Evolutionary conservation across 1,140 invertebrate genomes (phyloP).

Genomic region (Apis dorsata): DNA sequence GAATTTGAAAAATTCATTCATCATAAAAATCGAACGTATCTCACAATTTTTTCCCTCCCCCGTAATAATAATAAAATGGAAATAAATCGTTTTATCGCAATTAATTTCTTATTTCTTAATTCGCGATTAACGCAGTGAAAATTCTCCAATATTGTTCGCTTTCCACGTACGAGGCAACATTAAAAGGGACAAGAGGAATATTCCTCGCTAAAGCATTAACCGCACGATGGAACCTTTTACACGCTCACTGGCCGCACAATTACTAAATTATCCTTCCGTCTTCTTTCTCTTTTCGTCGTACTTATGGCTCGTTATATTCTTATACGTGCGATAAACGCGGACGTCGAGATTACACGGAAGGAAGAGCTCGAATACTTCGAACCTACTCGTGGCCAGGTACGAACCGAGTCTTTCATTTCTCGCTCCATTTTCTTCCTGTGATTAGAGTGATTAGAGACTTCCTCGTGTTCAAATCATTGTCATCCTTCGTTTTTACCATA

Average conservation of each 20-base stretch:
- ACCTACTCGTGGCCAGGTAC: neutral
- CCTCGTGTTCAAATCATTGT: neutral
- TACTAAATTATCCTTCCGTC: conserved; percentile 25
- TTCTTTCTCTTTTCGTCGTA: conserved; percentile 4
- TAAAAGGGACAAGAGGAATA: conserved; percentile 13
- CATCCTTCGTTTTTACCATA: too few relatives aligned
- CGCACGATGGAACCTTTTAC: conserved; percentile 33
- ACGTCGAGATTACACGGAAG: neutral
- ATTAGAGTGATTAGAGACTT: conserved; percentile 5
- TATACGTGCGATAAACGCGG: neutral
- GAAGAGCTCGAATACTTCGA: neutral
- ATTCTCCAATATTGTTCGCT: neutral
- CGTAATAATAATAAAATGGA: too few relatives aligned
- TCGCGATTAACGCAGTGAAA: neutral
- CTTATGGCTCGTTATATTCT: conserved; percentile 17
- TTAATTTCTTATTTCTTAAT: neutral
- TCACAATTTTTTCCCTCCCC: too few relatives aligned
- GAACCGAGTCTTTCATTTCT: conserved; percentile 22
- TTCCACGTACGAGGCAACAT: neutral
- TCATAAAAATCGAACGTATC: too few relatives aligned
- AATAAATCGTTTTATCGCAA: too few relatives aligned
- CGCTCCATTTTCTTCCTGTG: conserved; percentile 1
- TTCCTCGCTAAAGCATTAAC: conserved; percentile 7
- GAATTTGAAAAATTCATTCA: too few relatives aligned
- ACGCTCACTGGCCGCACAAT: neutral